These are phyloP conservation scores for Motacilla alba DNA, from an alignment of 2,113 vertebrate species.

Conservation along the genomic window DNA sequence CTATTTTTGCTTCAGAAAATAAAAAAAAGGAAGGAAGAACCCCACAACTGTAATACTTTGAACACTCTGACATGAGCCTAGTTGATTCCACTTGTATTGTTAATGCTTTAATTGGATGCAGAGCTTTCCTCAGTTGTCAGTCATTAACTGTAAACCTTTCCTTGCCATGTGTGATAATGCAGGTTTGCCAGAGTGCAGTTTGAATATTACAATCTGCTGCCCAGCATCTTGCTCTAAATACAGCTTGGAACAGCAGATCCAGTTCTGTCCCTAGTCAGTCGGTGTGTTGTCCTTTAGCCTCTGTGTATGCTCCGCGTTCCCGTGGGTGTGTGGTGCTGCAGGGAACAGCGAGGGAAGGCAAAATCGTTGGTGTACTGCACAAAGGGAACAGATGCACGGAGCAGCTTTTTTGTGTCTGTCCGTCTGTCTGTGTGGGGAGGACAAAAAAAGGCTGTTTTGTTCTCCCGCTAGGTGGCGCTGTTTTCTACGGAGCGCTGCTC, in stretches of 20 bases:
- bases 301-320: not conserved
- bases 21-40: not conserved
- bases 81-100: not conserved
- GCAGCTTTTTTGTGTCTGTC: not conserved
- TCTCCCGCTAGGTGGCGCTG: not conserved
- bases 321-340: not conserved
- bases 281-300: not conserved
- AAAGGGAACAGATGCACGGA: not conserved
- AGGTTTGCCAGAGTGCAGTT: not conserved
- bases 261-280: not conserved
- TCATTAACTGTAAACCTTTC: not conserved
- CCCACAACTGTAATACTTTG: not conserved
- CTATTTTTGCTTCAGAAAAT: not conserved
- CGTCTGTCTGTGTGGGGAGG: too few species aligned
- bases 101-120: not conserved
- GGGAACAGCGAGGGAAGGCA: not conserved
- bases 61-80: not conserved
- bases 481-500: not conserved
- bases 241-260: not conserved
- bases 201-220: not conserved
- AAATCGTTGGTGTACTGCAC: accelerated
- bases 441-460: not conserved
- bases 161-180: not conserved
- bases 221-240: not conserved
- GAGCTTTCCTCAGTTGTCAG: not conserved